Evolutionary conservation across 1,140 invertebrate species (phyloP).

Genomic region (Bathynomus jamesi): DNA sequence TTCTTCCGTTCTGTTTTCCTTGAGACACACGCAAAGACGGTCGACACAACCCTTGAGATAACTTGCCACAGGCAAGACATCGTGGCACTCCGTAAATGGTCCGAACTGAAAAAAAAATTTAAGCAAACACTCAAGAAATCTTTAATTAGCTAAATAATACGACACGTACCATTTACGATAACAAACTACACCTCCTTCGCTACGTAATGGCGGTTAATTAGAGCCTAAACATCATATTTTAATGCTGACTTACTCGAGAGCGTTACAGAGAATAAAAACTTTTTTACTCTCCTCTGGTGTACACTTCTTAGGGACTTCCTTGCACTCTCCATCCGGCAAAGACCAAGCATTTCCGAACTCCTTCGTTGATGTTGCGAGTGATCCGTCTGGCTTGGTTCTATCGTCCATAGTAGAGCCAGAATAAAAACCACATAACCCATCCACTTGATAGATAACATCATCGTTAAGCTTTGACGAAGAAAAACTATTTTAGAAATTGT

Average conservation of each 20-base stretch:
- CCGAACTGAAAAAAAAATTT: constrained; percentile 46
- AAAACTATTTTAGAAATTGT: too few species aligned
- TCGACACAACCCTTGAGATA: constrained; percentile 64
- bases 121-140: too few species aligned
- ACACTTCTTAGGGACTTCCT: constrained; percentile 45
- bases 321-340: constrained; percentile 49
- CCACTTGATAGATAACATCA: constrained; percentile 47
- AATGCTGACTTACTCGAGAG: constrained; percentile 41
- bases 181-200: too few species aligned
- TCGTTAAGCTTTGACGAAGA: neutral
- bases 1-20: constrained; percentile 37
- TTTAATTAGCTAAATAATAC: too few species aligned
- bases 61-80: constrained; percentile 54
- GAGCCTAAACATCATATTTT: neutral
- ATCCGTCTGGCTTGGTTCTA: constrained; percentile 58
- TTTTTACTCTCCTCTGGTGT: constrained; percentile 52
- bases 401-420: constrained; percentile 58
- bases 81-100: constrained; percentile 54
- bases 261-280: constrained; percentile 56
- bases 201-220: too few species aligned
- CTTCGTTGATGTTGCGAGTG: constrained; percentile 51
- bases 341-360: constrained; percentile 69
- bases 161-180: too few species aligned
- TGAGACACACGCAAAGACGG: constrained; percentile 59
- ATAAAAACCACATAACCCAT: constrained; percentile 70